Conservation (phyloP, 2,113 vertebrate genomes). For the Rhinolophus ferrumequinum region DNA sequence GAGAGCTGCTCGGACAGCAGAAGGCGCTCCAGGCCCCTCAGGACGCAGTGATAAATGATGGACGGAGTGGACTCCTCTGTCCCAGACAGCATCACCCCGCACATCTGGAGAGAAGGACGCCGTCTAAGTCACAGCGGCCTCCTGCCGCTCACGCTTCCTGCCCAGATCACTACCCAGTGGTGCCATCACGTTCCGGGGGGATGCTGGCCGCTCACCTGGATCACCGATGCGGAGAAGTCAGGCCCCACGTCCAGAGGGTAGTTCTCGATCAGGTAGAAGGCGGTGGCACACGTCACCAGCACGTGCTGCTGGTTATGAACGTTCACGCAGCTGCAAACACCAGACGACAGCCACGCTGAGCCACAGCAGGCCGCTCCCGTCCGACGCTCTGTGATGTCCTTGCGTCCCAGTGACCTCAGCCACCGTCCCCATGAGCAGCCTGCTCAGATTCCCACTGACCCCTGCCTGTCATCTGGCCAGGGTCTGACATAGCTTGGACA, state of each 20-base stretch:
- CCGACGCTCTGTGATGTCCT: accelerated
- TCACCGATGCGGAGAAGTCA: slow-evolving; percentile 95
- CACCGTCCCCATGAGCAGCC: background rate
- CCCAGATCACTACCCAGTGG: too few relatives aligned
- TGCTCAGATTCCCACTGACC: background rate
- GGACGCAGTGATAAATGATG: slow-evolving; percentile 95
- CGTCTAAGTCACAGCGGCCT: accelerated
- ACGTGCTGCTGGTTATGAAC: slow-evolving; percentile 98
- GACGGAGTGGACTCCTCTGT: slow-evolving; percentile 96
- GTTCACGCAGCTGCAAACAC: slow-evolving; percentile 92
- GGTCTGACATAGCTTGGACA: too few relatives aligned
- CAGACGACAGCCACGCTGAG: background rate
- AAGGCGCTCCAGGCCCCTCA: slow-evolving; percentile 96
- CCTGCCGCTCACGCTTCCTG: accelerated
- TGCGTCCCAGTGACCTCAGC: accelerated
- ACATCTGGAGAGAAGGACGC: slow-evolving; percentile 86
- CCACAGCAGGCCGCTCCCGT: accelerated
- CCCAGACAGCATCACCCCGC: slow-evolving; percentile 95
- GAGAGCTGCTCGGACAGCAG: slow-evolving; percentile 97
- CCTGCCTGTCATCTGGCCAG: too few relatives aligned
- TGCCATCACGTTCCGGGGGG: background rate
- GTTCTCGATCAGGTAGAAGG: slow-evolving; percentile 99
- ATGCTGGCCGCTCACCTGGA: slow-evolving; percentile 89
- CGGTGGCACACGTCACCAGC: slow-evolving; percentile 97
- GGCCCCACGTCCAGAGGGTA: slow-evolving; percentile 97